Conservation (phyloP, 2,797 vertebrate genomes). For the Centroberyx gerrardi region DNA sequence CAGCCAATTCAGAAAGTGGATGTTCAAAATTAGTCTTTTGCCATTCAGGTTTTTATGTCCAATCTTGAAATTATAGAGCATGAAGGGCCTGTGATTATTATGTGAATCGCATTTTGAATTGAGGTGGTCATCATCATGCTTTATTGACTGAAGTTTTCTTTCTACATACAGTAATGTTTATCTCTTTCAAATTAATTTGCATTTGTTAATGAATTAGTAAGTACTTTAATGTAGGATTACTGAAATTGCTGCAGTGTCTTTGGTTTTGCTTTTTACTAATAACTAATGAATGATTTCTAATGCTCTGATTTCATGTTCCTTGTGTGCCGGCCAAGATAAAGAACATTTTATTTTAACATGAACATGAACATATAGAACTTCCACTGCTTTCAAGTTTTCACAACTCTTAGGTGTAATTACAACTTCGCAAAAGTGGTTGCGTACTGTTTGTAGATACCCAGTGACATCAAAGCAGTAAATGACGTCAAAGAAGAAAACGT, state of each 20-base stretch:
- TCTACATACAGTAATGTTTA: not conserved
- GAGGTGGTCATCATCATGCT: not conserved
- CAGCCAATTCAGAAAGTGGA: not conserved
- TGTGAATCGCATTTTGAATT: no score
- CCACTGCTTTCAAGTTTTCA: not conserved
- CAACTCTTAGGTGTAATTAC: no score
- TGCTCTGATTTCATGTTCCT: not conserved
- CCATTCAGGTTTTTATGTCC: not conserved
- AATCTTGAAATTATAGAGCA: not conserved
- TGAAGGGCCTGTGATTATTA: no score
- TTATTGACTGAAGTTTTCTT: not conserved
- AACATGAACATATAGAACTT: not conserved
- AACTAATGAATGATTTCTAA: not conserved
- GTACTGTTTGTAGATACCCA: not conserved
- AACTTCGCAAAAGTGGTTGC: no score
- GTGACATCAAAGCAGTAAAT: not conserved
- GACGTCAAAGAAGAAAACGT: not conserved
- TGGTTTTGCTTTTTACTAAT: not conserved
- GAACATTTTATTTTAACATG: not conserved
- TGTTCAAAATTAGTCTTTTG: not conserved
- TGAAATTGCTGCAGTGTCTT: no score
- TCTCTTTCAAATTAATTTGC: not conserved
- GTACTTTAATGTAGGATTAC: not conserved
- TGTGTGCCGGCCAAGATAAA: not conserved
- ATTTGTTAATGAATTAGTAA: not conserved